Conservation (phyloP, 2,888 invertebrate genomes). For the Leistus spinibarbis region DNA sequence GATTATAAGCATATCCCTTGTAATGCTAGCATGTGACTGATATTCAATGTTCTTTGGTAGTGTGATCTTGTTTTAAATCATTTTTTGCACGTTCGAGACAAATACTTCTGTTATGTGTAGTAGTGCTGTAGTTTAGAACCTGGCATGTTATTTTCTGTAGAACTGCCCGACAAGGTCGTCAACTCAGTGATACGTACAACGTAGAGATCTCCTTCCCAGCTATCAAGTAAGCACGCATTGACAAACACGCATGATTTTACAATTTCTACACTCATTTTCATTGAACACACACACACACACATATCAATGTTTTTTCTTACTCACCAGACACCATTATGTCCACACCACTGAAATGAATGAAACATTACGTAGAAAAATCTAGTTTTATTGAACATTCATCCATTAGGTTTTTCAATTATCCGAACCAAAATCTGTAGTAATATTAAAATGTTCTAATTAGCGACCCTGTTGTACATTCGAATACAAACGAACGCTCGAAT, state of each 20-base stretch:
- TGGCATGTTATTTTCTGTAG: constrained; percentile 63
- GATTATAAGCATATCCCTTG: not conserved
- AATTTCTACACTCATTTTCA: not conserved
- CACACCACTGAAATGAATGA: too few relatives aligned
- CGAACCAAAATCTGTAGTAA: not conserved
- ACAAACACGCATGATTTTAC: constrained; percentile 39
- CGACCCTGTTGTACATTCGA: constrained; percentile 87
- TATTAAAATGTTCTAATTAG: constrained; percentile 57
- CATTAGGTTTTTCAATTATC: too few relatives aligned
- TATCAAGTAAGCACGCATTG: constrained; percentile 74
- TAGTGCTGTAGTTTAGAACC: constrained; percentile 46
- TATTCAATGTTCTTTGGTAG: constrained; percentile 6
- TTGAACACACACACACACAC: too few relatives aligned
- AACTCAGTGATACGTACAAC: constrained; percentile 88
- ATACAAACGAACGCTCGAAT: constrained; percentile 84
- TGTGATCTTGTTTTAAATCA: constrained; percentile 15
- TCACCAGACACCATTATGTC: not conserved
- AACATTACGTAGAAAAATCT: too few relatives aligned
- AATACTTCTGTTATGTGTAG: constrained; percentile 48
- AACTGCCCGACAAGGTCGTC: constrained; percentile 80
- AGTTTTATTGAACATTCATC: too few relatives aligned
- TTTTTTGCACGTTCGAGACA: constrained; percentile 42
- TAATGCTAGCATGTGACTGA: constrained; percentile 20
- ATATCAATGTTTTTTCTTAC: not conserved
- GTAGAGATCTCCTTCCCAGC: constrained; percentile 92